Percentiles rank a stretch among this genome's conserved stretches.
These are phyloP conservation scores for Muscicapa comitata DNA, from an alignment of 2,797 vertebrate genomes.

Conservation along the genomic window DNA sequence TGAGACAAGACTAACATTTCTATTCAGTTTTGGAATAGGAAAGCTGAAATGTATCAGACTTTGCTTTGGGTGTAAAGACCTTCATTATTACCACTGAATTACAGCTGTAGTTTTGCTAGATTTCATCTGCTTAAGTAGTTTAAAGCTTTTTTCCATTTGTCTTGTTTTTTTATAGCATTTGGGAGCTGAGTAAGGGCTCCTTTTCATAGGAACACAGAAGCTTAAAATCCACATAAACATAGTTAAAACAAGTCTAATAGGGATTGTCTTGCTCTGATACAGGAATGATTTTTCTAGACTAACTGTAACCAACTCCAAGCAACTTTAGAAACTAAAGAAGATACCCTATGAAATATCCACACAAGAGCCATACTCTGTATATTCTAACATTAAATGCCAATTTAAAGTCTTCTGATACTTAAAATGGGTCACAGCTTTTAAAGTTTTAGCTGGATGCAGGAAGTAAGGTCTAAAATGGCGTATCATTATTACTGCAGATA, in stretches of 20 bases:
- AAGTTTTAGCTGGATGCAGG: background rate
- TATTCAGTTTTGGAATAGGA: background rate
- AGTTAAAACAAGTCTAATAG: background rate
- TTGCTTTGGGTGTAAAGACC: background rate
- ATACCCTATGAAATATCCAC: no score
- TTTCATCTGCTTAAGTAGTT: background rate
- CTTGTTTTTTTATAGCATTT: background rate
- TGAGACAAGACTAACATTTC: background rate
- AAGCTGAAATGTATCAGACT: background rate
- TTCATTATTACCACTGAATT: background rate
- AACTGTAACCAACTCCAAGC: background rate
- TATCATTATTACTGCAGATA: background rate
- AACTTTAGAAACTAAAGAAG: background rate
- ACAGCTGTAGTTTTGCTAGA: background rate
- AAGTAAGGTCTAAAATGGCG: background rate
- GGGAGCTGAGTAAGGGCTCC: background rate
- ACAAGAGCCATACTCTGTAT: background rate
- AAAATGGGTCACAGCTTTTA: background rate
- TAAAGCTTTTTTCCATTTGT: background rate
- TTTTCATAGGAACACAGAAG: background rate
- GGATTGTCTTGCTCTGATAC: background rate
- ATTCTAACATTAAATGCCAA: background rate
- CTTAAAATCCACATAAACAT: background rate
- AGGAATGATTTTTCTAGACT: background rate
- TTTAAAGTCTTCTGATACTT: background rate